Evolutionary conservation across 2,113 vertebrate species (phyloP).

Genomic region (Chascanopsetta lugubris): DNA sequence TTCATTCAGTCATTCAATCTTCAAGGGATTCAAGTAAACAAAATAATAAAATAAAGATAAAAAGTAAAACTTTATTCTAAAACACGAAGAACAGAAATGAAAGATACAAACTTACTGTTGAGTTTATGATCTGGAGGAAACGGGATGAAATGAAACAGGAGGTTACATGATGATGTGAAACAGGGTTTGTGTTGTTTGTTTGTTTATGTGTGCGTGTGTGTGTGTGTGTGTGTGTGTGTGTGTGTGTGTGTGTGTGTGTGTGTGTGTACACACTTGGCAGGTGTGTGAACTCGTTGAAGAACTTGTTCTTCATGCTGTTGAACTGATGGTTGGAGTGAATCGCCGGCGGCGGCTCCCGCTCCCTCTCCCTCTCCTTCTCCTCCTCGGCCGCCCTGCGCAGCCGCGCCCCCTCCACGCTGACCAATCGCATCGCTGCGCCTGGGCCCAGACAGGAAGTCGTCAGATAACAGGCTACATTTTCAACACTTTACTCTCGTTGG

Average conservation of each 20-base stretch:
- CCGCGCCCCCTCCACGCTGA: slow-evolving; percentile 41
- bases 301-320: slow-evolving; percentile 80
- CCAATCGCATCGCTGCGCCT: slow-evolving; percentile 71
- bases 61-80: no score
- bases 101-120: slow-evolving; percentile 71
- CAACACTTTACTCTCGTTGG: not conserved
- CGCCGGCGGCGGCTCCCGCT: slow-evolving; percentile 42
- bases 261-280: slow-evolving; percentile 76
- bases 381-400: slow-evolving; percentile 70
- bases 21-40: no score
- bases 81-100: not conserved
- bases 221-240: not conserved
- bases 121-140: slow-evolving; percentile 78
- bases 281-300: slow-evolving; percentile 82
- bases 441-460: slow-evolving; percentile 3
- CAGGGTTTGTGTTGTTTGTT: not conserved
- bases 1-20: no score
- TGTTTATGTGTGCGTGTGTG: not conserved
- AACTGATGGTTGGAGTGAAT: slow-evolving; percentile 79
- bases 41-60: no score
- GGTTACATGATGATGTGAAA: not conserved
- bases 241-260: not conserved
- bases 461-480: not conserved
- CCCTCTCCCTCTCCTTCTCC: slow-evolving; percentile 59
- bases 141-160: not conserved